Evolutionary conservation across 2,113 vertebrate species (phyloP).

Genomic region (Phasianus colchicus): DNA sequence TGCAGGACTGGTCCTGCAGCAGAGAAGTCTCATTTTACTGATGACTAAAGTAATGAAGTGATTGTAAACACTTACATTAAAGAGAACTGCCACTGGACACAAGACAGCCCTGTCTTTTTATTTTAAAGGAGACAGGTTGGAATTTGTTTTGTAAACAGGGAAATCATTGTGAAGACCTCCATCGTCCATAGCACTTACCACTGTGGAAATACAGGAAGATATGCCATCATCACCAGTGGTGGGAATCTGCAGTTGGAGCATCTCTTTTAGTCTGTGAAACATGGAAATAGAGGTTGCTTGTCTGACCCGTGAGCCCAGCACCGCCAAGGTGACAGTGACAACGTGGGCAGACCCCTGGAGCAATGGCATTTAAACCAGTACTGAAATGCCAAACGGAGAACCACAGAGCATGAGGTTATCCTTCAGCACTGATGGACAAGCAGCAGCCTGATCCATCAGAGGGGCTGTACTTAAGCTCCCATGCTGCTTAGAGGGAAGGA

Average conservation of each 20-base stretch:
- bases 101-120: background rate
- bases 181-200: background rate
- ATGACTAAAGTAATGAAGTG: background rate
- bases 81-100: background rate
- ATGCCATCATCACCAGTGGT: background rate
- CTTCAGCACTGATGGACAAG: background rate
- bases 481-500: background rate
- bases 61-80: background rate
- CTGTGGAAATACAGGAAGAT: background rate
- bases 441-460: background rate
- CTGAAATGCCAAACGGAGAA: background rate
- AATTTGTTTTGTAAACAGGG: background rate
- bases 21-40: background rate
- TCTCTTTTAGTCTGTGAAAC: background rate
- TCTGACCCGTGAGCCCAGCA: background rate
- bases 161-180: background rate
- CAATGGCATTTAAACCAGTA: background rate
- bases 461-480: fast-evolving
- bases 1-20: background rate
- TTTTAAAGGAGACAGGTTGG: background rate
- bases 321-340: fast-evolving
- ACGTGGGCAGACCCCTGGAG: fast-evolving
- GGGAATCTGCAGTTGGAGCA: background rate
- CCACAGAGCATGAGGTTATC: background rate
- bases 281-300: background rate